Evolutionary conservation across 2,113 vertebrate species (phyloP).

Genomic region (Cryptomyrus ogoouensis): DNA sequence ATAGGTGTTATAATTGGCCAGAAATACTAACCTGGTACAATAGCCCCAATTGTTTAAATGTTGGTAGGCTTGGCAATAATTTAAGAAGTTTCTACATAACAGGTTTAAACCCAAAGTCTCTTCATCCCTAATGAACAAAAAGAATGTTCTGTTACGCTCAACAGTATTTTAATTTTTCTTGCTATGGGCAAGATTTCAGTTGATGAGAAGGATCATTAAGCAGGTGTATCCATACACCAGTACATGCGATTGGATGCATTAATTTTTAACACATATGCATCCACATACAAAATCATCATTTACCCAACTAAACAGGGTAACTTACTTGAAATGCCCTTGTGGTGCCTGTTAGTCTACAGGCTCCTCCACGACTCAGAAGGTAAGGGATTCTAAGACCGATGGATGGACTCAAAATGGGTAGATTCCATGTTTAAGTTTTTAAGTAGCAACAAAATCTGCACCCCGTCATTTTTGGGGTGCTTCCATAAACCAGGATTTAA

Average conservation of each 20-base stretch:
- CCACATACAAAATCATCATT: neutral
- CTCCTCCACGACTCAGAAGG: neutral
- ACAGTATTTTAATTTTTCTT: neutral
- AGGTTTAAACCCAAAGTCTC: neutral
- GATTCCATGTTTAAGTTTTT: neutral
- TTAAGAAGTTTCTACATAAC: neutral
- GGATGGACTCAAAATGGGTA: neutral
- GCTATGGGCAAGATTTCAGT: neutral
- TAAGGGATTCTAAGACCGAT: neutral
- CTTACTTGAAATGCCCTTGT: neutral
- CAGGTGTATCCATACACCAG: neutral
- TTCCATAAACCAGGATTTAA: neutral
- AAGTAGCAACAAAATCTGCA: neutral
- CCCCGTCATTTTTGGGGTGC: neutral
- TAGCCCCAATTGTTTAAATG: neutral
- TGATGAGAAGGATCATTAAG: neutral
- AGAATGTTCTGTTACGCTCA: neutral
- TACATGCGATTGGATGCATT: neutral
- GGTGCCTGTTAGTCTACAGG: neutral
- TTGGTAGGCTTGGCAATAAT: neutral
- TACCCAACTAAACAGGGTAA: neutral
- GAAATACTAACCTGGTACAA: neutral
- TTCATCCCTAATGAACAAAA: neutral
- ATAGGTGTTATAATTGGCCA: neutral
- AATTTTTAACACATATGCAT: neutral